These are phyloP conservation scores for Xenopus laevis DNA, from an alignment of 2,113 vertebrate genomes.

Conservation along the genomic window DNA sequence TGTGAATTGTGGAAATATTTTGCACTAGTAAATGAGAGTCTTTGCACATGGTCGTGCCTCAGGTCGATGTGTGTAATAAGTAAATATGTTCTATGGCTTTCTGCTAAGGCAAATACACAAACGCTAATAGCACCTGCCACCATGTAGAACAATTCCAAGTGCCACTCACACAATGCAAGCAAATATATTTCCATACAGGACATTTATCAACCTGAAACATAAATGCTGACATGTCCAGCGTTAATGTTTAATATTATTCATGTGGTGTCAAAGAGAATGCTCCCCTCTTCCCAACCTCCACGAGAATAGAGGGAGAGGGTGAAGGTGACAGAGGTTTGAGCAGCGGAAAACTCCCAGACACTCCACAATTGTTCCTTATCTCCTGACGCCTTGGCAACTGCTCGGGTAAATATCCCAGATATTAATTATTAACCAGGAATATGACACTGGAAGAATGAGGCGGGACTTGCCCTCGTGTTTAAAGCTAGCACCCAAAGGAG, in stretches of 20 bases:
- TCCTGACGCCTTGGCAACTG: conserved; percentile 14
- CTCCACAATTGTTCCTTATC: conserved; percentile 46
- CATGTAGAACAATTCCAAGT: too few species aligned
- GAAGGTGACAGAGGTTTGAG: conserved; percentile 25
- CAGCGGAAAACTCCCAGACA: conserved; percentile 34
- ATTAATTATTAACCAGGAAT: conserved; percentile 50
- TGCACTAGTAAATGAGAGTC: too few species aligned
- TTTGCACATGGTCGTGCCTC: too few species aligned
- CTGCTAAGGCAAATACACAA: too few species aligned
- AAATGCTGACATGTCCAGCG: background rate
- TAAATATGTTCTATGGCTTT: too few species aligned
- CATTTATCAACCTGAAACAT: background rate
- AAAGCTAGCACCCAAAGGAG: too few species aligned
- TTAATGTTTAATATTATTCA: conserved; percentile 5
- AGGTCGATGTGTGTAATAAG: too few species aligned
- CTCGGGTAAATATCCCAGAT: conserved; percentile 10
- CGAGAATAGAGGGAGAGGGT: conserved; percentile 1
- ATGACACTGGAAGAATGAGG: conserved; percentile 27
- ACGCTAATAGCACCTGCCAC: too few species aligned
- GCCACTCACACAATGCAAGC: too few species aligned
- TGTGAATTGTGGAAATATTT: too few species aligned
- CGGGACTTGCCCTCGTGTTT: background rate
- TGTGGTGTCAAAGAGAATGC: background rate
- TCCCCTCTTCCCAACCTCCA: background rate
- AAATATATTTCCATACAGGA: background rate